Evolutionary conservation across 35 echinoderm and acorn worm genomes (phyloP), one percentile per base, ranked within the genome.

Genomic region (Nesometra sesokonis): DNA sequence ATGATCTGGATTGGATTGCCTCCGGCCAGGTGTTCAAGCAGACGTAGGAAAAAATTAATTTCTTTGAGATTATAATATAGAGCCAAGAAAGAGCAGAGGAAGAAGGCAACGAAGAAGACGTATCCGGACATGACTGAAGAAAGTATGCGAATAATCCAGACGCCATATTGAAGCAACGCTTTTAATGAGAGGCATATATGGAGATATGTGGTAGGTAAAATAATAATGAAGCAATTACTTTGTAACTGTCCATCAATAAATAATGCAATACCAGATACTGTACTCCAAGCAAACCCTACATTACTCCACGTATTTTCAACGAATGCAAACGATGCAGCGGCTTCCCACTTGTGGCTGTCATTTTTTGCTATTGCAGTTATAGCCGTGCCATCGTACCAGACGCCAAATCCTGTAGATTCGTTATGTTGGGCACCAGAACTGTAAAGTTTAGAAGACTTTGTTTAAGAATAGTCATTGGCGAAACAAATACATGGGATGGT

Each of bases 371-470:
- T 87, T 40, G 91, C 81, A 9, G 90, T 89, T 17, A 87, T 89
- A 9, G 87, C 86, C 2, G 76, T 78, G 30, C 86, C 89, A 77
- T 95, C 83, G 21, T 90, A 86, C 37, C 82, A 89, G 34, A 95
- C 84, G 36, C 87, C 87, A 81, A 95, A 91, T 1, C 93, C 93
- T 29, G 90, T 89, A 0, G 93, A 95, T 27, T 86, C 36, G 17
- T 86, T 85, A 32, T 47, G 77, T 33, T 95, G 93, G 5, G 90
- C 93, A 8, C 93, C 93, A 38, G 93, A 95, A 84, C 93, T 95
- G 47, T 3, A 40, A 89, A 77, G 76, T 35, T 35, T 37, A 77
- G 31, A 32, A 47, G 0, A n/a, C n/a, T n/a, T n/a, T n/a, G n/a
- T n/a, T n/a, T n/a, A n/a, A n/a, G n/a, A n/a, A n/a, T n/a, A n/a